Base-by-base conservation (phyloP, 2,888 invertebrate genomes). In the Apotomis turbidana region DNA sequence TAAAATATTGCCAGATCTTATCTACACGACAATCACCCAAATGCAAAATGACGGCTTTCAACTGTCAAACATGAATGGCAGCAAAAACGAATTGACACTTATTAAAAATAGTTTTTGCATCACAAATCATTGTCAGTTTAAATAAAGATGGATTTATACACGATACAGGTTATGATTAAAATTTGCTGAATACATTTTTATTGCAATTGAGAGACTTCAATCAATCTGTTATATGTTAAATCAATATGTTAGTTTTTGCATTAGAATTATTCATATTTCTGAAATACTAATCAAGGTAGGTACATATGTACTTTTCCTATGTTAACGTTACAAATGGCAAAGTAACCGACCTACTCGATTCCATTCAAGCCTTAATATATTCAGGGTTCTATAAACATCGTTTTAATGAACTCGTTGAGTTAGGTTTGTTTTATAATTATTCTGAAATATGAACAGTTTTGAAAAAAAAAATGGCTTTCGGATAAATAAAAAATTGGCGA, bases 61-160 rank as follows among this genome's bases (percentile, higher is more conserved):
- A 61, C 61, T 66, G 71, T 71, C 71, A 68, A 71, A 62, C 5
- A 68, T 75, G 77, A 79, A 73, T 79, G 81, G 79, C 75, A 59
- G 76, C 78, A 80, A 80, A 73, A 70, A 71, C 46, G 51, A 49
- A 51, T 71, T 71, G 67, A 57, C 71, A 71, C 61, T 64, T 49
- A 67, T 71, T 67, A 44, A 3, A 62, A 57, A 46, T 49, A 13
- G 12, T 61, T 67, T 67, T 71, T 67, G 54, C 10, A 51, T 57
- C 51, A 52, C 67, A 49, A 61, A 44, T 55, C 67, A 68, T 68
- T 67, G 71, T 57, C 63, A 52, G 46, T 49, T 54, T 71, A 44
- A 71, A 67, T 51, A 67, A 27, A 71, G 51, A 62, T 55, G 46
- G 27, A 64, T 70, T 64, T 70, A 9, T 36, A 52, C n/a, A 12